Evolutionary conservation across 2,888 invertebrate species (phyloP).

Genomic region (Entomobrya multifasciata): DNA sequence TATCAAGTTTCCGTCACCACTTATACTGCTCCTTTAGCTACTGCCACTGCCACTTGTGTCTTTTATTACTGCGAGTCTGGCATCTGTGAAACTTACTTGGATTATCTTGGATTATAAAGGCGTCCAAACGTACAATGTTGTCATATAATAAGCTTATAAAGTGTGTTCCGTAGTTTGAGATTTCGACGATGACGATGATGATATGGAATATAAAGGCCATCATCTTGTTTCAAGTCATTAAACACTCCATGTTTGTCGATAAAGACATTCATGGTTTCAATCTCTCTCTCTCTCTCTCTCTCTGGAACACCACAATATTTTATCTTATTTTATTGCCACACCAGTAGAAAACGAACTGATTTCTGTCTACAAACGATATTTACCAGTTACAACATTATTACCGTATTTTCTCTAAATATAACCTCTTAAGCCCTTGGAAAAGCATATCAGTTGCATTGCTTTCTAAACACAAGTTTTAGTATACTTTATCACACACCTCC

Average conservation of each 20-base stretch:
- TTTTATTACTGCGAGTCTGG: not conserved
- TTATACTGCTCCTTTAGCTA: not conserved
- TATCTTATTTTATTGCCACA: constrained; percentile 68
- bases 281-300: constrained; percentile 23
- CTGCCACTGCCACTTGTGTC: constrained; percentile 13
- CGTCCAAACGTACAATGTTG: not conserved
- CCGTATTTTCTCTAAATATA: too few relatives aligned
- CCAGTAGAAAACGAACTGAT: constrained; percentile 59
- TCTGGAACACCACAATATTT: constrained; percentile 49
- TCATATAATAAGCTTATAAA: not conserved
- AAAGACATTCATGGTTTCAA: constrained; percentile 69
- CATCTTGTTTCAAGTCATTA: constrained; percentile 71
- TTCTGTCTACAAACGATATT: constrained; percentile 37
- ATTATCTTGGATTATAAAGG: constrained; percentile 31
- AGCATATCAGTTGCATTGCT: too few relatives aligned
- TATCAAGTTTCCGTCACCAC: constrained; percentile 51
- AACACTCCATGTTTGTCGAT: constrained; percentile 73
- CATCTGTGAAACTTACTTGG: constrained; percentile 35
- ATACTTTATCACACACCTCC: too few relatives aligned
- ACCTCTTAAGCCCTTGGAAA: not conserved
- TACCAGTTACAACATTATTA: too few relatives aligned
- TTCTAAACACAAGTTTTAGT: too few relatives aligned
- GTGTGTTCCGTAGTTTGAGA: not conserved
- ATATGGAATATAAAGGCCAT: constrained; percentile 54
- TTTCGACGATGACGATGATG: not conserved